Conservation (phyloP, 2,888 invertebrate genomes). For the Caenorhabditis zanzibari region DNA sequence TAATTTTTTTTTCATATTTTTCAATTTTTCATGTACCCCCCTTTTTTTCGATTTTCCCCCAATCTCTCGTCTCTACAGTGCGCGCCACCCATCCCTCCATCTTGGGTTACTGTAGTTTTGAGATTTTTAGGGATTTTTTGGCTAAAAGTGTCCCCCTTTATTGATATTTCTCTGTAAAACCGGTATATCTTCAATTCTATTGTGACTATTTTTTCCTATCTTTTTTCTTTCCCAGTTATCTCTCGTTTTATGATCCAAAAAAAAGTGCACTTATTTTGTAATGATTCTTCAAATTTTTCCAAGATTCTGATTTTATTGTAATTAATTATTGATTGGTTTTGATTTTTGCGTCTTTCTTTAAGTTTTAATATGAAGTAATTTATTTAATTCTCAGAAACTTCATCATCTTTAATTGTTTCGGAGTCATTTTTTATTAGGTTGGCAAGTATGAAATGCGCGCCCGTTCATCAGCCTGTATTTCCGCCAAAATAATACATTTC, state of each 20-base stretch:
- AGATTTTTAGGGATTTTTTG: neutral
- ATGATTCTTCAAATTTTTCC: too few relatives aligned
- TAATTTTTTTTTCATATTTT: neutral
- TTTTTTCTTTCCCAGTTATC: neutral
- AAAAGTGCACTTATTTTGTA: neutral
- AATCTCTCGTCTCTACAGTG: neutral
- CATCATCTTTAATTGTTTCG: too few relatives aligned
- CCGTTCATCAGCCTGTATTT: too few relatives aligned
- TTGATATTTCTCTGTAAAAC: neutral
- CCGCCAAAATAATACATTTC: too few relatives aligned
- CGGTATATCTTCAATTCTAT: neutral
- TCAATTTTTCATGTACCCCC: neutral
- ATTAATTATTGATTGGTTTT: neutral
- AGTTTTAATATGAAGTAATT: neutral
- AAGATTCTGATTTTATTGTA: too few relatives aligned
- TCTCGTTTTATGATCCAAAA: neutral
- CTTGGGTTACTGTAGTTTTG: constrained; percentile 42
- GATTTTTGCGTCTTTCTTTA: neutral
- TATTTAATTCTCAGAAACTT: too few relatives aligned
- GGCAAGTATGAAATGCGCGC: too few relatives aligned
- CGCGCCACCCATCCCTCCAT: constrained; percentile 28
- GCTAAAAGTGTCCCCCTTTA: neutral
- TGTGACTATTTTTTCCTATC: neutral
- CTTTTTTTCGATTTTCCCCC: neutral
- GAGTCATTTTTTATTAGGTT: too few relatives aligned